Base-by-base conservation (phyloP, 2,113 vertebrate species). In the Ammodramus savannarum region DNA sequence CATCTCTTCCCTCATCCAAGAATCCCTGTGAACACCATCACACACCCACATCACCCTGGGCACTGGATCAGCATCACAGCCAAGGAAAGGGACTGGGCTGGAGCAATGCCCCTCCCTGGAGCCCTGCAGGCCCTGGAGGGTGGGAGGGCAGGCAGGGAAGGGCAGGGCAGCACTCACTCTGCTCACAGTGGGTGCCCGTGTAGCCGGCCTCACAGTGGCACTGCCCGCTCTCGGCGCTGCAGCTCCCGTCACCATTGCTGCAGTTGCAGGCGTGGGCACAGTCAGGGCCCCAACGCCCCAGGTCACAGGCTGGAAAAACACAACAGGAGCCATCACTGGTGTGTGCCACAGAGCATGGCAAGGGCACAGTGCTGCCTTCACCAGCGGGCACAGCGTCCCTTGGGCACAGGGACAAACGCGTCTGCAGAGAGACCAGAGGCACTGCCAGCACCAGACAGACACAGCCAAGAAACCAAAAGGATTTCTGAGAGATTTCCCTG, bases 191-290 rank as follows among this genome's bases (percentile, higher is more conserved):
- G 3, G 36, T 4, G 43, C 99, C 99, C 0, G 93, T 95, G 87
- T 98, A 99, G 20, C 99, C 99, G 0, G 99, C 97, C 51, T 99
- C 98, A 3, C 99, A 99, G 94, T 97, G 29, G 89, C 99, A 99
- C 78, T 71, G 97, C 7, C 99, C 99, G 0, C 95, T 99, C 95
- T 82, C 38, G 0, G 97, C 82, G 3, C 98, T 97, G 32, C 99
- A 99, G 97, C 97, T 98, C 61, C 98, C 98, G 0, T 98, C 98
- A 27, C 98, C 78, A 11, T 98, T 97, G 48, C 97, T 98, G 95
- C 99, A 99, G 98, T 98, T 96, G 63, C 99, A 99, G 72, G 77
- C 0, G 84, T 97, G 92, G 32, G 93, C 84, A 1, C 99, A 99
- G 94, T 98, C 97, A 0, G 93, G 93, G 2, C 99, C 99, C 99